Percentiles rank a stretch among this genome's conserved stretches.
These are phyloP conservation scores for Microtus pennsylvanicus DNA, from an alignment of 2,113 vertebrate species.

Conservation along the genomic window DNA sequence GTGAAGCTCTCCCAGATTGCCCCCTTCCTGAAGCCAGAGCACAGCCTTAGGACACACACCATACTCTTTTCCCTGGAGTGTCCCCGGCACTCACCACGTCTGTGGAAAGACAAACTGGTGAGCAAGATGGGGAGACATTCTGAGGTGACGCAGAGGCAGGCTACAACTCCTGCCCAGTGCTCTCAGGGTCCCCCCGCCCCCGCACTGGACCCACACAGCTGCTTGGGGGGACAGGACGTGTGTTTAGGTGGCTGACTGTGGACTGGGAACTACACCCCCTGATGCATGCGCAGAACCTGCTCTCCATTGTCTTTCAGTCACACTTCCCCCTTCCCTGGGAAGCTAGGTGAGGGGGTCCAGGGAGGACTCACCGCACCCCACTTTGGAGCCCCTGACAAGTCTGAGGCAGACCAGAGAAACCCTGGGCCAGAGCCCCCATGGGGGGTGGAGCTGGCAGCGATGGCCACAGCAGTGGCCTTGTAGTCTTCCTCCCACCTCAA, in stretches of 20 bases:
- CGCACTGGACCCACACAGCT: neutral
- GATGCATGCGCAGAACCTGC: neutral
- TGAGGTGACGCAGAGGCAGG: neutral
- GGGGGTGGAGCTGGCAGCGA: neutral
- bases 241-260: neutral
- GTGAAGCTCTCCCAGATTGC: neutral
- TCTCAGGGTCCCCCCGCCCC: accelerated
- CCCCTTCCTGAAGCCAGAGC: neutral
- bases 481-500: neutral
- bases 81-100: neutral
- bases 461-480: neutral
- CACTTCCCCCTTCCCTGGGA: neutral
- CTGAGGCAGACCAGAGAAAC: neutral
- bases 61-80: neutral
- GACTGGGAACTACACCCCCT: neutral
- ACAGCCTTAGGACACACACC: accelerated
- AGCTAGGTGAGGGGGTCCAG: neutral
- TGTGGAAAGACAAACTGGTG: neutral
- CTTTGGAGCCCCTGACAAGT: neutral
- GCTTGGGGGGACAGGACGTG: neutral
- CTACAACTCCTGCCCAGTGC: neutral
- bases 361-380: neutral
- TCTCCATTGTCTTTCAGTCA: neutral
- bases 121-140: neutral
- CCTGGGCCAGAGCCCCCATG: neutral